Base-by-base conservation (phyloP, 2,888 invertebrate genomes). In the Dascillus cervinus region DNA sequence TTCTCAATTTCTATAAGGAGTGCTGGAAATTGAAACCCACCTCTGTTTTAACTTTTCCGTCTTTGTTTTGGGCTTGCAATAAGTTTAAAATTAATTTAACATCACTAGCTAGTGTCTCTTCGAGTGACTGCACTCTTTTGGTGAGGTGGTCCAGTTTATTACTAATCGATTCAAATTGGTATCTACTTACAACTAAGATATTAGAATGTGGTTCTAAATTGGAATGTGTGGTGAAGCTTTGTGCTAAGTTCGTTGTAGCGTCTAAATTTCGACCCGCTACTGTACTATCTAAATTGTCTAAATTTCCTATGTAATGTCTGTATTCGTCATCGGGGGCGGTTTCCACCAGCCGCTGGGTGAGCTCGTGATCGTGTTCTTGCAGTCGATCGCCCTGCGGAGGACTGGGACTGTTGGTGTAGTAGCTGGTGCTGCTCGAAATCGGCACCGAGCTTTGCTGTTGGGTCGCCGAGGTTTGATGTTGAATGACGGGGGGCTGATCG, bases 91-190 rank as follows among this genome's bases (percentile, higher is more conserved):
- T 86, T 42, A 77, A 70, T 44, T 80, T 75, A 46, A 88, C 78
- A 56, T 88, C 86, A 4, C 75, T 67, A 11, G 80, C 78, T 51
- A 88, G 74, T 17, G 79, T 78, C 39, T 73, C 73, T 59, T 88
- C 86, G 50, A 88, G 65, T 27, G 77, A 71, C 25, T 79, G 76
- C 44, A 88, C 74, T 46, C 77, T 75, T 54, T 75, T 72, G 51
- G 76, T 72, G 39, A 85, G 65, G 52, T 79, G 76, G 50, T 84
- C 83, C 56, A 85, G 70, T 51, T 81, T 72, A 37, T 71, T 67
- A 52, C 77, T 71, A 46, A 82, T 73, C 46, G 69, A 68, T 38
- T 72, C 72, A 39, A 66, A 58, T 43, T 63, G 61, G 40, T 50
- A 52, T 44, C 57, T 57, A 56, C 55, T 60, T 52, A 62, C 52